These are phyloP conservation scores for Muscicapa striata DNA, from an alignment of 2,797 vertebrate species.

Conservation along the genomic window DNA sequence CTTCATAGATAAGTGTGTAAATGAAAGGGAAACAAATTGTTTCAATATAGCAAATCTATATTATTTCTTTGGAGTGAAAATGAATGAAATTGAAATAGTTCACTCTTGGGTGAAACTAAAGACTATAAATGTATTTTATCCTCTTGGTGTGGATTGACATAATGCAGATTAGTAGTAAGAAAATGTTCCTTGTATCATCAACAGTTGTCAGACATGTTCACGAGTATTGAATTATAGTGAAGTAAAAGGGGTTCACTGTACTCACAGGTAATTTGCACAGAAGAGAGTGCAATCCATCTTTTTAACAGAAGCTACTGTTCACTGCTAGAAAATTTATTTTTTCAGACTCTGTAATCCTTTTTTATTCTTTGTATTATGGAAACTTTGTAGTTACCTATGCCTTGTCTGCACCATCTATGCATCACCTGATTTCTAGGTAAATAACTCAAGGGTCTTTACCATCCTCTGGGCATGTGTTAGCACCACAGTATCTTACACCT, in stretches of 20 bases:
- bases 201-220: background rate
- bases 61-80: slow-evolving; percentile 70
- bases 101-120: slow-evolving; percentile 67
- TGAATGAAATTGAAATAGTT: slow-evolving; percentile 74
- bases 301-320: slow-evolving; percentile 19
- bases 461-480: background rate
- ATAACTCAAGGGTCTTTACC: background rate
- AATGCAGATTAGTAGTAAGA: slow-evolving; percentile 53
- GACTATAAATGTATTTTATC: slow-evolving; percentile 69
- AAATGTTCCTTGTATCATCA: slow-evolving; percentile 46
- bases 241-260: background rate
- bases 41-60: slow-evolving; percentile 65
- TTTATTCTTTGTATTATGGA: background rate
- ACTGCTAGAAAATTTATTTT: background rate
- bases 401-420: background rate
- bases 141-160: slow-evolving; percentile 56
- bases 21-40: slow-evolving; percentile 71
- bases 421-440: background rate
- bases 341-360: background rate
- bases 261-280: slow-evolving; percentile 41
- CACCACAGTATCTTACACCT: background rate
- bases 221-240: slow-evolving; percentile 37
- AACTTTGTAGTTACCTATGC: background rate
- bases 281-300: slow-evolving; percentile 16
- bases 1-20: slow-evolving; percentile 69